Evolutionary conservation across 2,797 vertebrate genomes (phyloP).

Genomic region (Selene dorsalis): DNA sequence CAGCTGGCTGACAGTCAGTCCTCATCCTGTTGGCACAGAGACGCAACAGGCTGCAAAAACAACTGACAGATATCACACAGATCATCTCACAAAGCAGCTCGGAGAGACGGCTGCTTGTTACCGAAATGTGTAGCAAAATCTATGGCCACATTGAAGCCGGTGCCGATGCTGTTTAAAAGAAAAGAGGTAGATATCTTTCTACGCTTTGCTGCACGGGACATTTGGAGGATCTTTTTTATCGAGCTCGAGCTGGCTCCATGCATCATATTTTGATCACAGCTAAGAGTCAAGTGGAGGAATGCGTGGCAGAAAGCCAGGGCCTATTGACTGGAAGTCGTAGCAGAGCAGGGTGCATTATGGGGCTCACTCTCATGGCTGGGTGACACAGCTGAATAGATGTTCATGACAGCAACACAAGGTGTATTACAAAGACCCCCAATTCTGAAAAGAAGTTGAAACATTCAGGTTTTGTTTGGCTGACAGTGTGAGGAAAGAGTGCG

Average conservation of each 20-base stretch:
- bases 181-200: slow-evolving; percentile 5
- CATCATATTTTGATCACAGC: slow-evolving; percentile 57
- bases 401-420: slow-evolving; percentile 58
- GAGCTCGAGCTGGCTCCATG: not conserved
- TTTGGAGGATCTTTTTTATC: slow-evolving; percentile 18
- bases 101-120: slow-evolving; percentile 2
- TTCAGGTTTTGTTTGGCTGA: slow-evolving; percentile 51
- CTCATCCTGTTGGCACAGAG: slow-evolving; percentile 46
- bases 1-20: slow-evolving; percentile 52
- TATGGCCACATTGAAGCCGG: not conserved
- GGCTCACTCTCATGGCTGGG: slow-evolving; percentile 60
- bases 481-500: slow-evolving; percentile 30
- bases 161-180: slow-evolving; percentile 13
- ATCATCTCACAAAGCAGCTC: slow-evolving; percentile 18
- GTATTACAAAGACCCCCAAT: slow-evolving; percentile 41
- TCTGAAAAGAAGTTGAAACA: slow-evolving; percentile 39
- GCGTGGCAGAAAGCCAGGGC: slow-evolving; percentile 55
- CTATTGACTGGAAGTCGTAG: slow-evolving; percentile 51
- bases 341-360: slow-evolving; percentile 49
- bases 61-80: slow-evolving; percentile 23
- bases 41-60: slow-evolving; percentile 34
- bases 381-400: slow-evolving; percentile 64
- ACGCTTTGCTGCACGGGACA: not conserved
- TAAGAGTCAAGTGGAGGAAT: slow-evolving; percentile 65
- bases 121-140: slow-evolving; percentile 5